Evolutionary conservation across 1,140 invertebrate genomes (phyloP).

Genomic region (Zaprionus lachaisei): DNA sequence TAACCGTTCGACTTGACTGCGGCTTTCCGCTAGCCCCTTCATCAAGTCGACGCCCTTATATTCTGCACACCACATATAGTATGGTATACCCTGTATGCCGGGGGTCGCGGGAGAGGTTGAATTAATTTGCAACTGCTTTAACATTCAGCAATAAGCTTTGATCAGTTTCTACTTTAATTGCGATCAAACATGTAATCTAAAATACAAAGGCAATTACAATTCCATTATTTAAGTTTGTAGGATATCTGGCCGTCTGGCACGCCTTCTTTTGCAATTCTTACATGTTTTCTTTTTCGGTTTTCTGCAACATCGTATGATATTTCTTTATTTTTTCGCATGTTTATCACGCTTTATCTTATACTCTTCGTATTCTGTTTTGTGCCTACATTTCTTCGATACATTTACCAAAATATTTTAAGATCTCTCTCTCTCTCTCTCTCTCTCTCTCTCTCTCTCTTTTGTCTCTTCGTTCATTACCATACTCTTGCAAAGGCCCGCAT

Average conservation of each 20-base stretch:
- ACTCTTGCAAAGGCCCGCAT: background rate
- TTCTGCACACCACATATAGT: constrained; percentile 4
- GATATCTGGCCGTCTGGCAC: constrained; percentile 9
- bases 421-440: background rate
- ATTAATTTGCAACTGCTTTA: background rate
- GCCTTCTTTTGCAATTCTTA: constrained; percentile 5
- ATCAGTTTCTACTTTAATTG: background rate
- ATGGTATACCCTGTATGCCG: background rate
- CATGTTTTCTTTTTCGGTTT: constrained; percentile 44
- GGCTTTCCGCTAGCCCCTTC: background rate
- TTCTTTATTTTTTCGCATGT: constrained; percentile 65
- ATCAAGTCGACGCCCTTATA: constrained; percentile 33
- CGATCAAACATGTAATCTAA: background rate
- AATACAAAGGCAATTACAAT: too few relatives aligned
- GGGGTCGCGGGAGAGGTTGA: background rate
- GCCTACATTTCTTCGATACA: constrained; percentile 14
- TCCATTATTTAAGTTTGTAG: background rate
- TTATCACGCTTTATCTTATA: constrained; percentile 52
- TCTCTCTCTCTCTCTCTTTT: constrained; percentile 7
- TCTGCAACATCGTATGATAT: constrained; percentile 77
- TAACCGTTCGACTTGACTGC: constrained; percentile 18
- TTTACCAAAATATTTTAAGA: constrained; percentile 44
- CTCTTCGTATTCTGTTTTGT: constrained; percentile 43
- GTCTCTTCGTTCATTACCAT: background rate
- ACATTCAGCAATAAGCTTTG: background rate